These are phyloP conservation scores for Sciurus niger DNA, from an alignment of 2,113 vertebrate genomes.

Conservation along the genomic window DNA sequence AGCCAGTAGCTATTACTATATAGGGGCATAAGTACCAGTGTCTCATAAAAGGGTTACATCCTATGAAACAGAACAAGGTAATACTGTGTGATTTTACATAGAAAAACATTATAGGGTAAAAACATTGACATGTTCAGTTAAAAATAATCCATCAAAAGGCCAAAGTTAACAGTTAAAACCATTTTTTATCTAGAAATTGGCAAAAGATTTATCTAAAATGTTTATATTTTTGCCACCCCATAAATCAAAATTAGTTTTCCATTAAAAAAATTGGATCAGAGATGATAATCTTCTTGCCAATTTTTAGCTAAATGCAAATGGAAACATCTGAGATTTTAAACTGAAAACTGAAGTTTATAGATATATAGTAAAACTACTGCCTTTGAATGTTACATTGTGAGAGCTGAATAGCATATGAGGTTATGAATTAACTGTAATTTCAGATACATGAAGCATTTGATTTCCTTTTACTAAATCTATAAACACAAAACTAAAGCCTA, in stretches of 20 bases:
- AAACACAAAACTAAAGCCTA: background rate
- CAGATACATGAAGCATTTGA: slow-evolving; percentile 28
- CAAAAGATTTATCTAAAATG: slow-evolving; percentile 91
- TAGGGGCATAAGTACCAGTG: background rate
- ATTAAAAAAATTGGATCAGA: slow-evolving; percentile 93
- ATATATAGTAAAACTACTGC: slow-evolving; percentile 88
- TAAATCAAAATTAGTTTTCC: slow-evolving; percentile 94
- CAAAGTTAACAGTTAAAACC: slow-evolving; percentile 87
- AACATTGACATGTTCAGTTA: slow-evolving; percentile 86
- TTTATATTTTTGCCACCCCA: slow-evolving; percentile 94
- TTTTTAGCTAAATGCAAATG: slow-evolving; percentile 92
- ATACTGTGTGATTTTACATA: slow-evolving; percentile 66
- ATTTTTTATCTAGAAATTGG: slow-evolving; percentile 90
- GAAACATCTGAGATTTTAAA: slow-evolving; percentile 92
- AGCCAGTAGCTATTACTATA: background rate
- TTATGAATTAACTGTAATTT: slow-evolving; percentile 65
- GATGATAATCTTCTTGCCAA: slow-evolving; percentile 92
- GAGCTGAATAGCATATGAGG: slow-evolving; percentile 72
- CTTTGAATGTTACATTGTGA: slow-evolving; percentile 82
- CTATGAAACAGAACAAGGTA: slow-evolving; percentile 75
- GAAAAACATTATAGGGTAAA: slow-evolving; percentile 77
- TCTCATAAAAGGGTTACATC: slow-evolving; percentile 74
- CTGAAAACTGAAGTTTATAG: slow-evolving; percentile 90
- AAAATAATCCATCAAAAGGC: slow-evolving; percentile 87
- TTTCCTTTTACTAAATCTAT: background rate